These are phyloP conservation scores for Brachionus asplanchnoidis DNA, from an alignment of 1,140 invertebrate genomes.

Conservation along the genomic window DNA sequence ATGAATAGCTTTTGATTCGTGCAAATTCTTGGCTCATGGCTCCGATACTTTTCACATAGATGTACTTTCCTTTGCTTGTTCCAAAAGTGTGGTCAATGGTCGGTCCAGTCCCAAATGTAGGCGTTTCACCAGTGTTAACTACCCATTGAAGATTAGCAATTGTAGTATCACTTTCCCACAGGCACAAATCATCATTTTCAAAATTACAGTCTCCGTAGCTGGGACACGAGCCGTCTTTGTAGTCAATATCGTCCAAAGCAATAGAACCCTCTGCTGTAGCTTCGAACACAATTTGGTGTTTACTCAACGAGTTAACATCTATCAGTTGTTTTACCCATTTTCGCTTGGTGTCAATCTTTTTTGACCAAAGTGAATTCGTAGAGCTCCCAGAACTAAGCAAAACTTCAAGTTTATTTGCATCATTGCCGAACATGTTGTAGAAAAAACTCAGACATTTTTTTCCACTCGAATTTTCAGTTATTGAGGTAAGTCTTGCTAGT, in stretches of 20 bases:
- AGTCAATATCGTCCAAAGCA: slow-evolving; percentile 44
- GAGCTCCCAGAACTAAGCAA: neutral
- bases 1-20: slow-evolving; percentile 50
- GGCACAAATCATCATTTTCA: slow-evolving; percentile 61
- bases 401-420: neutral
- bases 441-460: slow-evolving; percentile 5
- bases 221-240: slow-evolving; percentile 41
- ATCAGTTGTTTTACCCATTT: neutral
- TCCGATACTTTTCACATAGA: slow-evolving; percentile 49
- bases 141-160: slow-evolving; percentile 51
- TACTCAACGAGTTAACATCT: neutral
- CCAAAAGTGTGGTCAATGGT: slow-evolving; percentile 63
- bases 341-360: neutral
- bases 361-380: neutral
- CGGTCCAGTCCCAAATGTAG: slow-evolving; percentile 49
- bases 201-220: slow-evolving; percentile 49
- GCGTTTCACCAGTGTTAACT: slow-evolving; percentile 45
- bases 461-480: neutral
- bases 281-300: slow-evolving; percentile 21
- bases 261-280: slow-evolving; percentile 42
- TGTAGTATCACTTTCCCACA: slow-evolving; percentile 43
- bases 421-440: slow-evolving; percentile 42
- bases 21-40: slow-evolving; percentile 57
- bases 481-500: neutral
- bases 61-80: slow-evolving; percentile 51